A percentile compares a stretch with the other conserved stretches of the same genome.
Conservation (phyloP, 1,140 invertebrate species). For the Bombus waltoni region DNA sequence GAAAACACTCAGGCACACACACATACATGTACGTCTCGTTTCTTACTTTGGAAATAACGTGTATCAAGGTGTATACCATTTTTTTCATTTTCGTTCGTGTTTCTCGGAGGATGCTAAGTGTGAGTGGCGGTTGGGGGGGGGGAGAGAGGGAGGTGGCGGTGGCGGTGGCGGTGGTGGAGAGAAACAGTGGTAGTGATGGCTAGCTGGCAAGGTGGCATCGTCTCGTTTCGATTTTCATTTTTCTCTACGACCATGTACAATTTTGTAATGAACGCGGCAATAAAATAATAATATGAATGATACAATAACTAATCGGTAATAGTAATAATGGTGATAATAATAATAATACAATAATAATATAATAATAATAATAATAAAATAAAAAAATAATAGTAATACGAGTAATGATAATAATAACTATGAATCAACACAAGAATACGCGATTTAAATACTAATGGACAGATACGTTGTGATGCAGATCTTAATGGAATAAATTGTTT, state of each 20-base stretch:
- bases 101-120: neutral
- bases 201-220: constrained; percentile 66
- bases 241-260: neutral
- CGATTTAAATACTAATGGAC: constrained; percentile 67
- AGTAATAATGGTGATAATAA: constrained; percentile 35
- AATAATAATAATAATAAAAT: neutral
- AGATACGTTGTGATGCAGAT: constrained; percentile 58
- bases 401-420: neutral
- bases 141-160: too few relatives aligned
- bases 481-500: constrained; percentile 37
- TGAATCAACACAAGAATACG: constrained; percentile 56
- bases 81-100: constrained; percentile 31
- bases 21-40: constrained; percentile 32
- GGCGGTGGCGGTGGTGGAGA: neutral
- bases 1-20: constrained; percentile 32
- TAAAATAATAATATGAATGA: neutral
- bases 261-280: constrained; percentile 33
- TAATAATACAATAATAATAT: neutral
- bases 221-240: constrained; percentile 31
- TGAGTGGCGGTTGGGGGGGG: neutral
- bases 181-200: constrained; percentile 52
- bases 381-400: neutral
- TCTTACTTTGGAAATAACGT: constrained; percentile 55
- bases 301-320: constrained; percentile 44
- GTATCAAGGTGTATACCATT: constrained; percentile 44